Conservation (phyloP, 2,888 invertebrate genomes). For the Teinopalpus imperialis region DNA sequence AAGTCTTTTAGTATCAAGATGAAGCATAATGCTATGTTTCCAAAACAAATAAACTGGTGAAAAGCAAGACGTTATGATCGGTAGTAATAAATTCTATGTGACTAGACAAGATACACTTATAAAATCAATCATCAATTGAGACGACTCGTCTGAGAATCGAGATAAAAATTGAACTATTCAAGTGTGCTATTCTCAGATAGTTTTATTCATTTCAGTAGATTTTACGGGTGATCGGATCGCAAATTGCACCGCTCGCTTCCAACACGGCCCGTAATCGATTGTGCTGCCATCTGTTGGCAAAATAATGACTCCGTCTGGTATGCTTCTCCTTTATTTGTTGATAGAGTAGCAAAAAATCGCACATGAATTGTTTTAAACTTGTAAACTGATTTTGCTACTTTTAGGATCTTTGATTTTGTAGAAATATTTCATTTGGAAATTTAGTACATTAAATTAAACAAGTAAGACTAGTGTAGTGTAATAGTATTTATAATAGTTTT, state of each 20-base stretch:
- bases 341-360: conserved; percentile 40
- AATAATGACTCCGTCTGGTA: conserved; percentile 77
- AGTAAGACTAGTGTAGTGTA: too few species aligned
- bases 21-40: too few species aligned
- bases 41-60: neutral
- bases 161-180: conserved; percentile 50
- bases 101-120: conserved; percentile 16
- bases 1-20: too few species aligned
- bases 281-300: conserved; percentile 79
- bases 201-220: conserved; percentile 80
- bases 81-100: conserved; percentile 3
- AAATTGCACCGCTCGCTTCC: conserved; percentile 71
- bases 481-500: too few species aligned
- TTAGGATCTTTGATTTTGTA: too few species aligned
- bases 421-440: too few species aligned
- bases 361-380: conserved; percentile 25
- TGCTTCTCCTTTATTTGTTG: conserved; percentile 57
- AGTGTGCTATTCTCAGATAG: conserved; percentile 67
- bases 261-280: conserved; percentile 69
- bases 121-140: conserved; percentile 35
- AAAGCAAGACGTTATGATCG: neutral
- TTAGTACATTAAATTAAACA: too few species aligned
- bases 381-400: too few species aligned
- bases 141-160: conserved; percentile 35
- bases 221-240: conserved; percentile 70